Conservation (phyloP, 1,140 invertebrate species). For the Platyscapa corneri region DNA sequence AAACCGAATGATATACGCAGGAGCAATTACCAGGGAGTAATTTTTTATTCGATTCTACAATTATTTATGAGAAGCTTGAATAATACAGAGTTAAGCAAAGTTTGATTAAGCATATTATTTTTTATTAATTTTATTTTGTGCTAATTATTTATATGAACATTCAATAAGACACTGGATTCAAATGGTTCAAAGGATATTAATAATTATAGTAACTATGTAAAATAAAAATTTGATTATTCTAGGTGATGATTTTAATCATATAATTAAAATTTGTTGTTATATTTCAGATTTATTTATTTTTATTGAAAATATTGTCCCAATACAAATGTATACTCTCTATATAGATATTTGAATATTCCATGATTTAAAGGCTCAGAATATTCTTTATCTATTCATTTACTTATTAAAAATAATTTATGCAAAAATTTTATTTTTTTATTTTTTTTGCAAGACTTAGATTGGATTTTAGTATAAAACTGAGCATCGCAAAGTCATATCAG, state of each 20-base stretch:
- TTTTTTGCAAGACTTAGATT: too few relatives aligned
- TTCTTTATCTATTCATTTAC: too few relatives aligned
- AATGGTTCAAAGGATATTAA: not conserved
- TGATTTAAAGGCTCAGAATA: too few relatives aligned
- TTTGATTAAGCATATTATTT: not conserved
- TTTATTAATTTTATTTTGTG: too few relatives aligned
- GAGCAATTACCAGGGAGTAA: not conserved
- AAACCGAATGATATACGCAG: not conserved
- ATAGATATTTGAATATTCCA: too few relatives aligned
- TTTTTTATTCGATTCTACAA: not conserved
- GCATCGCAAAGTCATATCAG: too few relatives aligned
- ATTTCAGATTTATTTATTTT: not conserved
- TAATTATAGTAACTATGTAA: not conserved
- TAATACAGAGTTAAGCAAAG: not conserved
- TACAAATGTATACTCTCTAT: not conserved
- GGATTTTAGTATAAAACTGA: too few relatives aligned
- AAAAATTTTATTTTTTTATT: too few relatives aligned
- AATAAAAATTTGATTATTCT: not conserved
- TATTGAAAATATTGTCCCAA: not conserved
- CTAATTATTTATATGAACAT: too few relatives aligned
- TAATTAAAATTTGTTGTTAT: not conserved
- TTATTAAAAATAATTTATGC: too few relatives aligned
- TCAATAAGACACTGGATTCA: not conserved
- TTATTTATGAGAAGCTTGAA: not conserved
- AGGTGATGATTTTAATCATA: not conserved